phyloP scores from a whole-genome alignment of 2,797 vertebrate species.

The Champsocephalus gunnari region DNA sequence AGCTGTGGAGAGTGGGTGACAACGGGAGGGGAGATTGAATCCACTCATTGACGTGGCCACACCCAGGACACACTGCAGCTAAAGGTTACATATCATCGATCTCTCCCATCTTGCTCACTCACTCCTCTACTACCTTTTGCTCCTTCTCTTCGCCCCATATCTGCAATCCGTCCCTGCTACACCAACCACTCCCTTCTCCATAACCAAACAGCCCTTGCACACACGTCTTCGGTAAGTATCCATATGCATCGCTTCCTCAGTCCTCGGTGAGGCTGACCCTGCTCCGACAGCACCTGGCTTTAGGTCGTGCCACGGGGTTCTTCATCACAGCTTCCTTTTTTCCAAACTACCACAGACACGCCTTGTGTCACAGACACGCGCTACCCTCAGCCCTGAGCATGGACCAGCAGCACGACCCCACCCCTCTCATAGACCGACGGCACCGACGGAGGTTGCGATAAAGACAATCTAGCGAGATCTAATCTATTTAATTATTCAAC shows the following conservation, averaged over 20 bases:
- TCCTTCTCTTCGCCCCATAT: conserved; percentile 41
- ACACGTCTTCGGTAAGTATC: conserved; percentile 19
- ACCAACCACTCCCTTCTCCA: conserved; percentile 73
- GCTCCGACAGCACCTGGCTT: conserved; percentile 19
- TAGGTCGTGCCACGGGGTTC: not conserved
- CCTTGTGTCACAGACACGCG: conserved; percentile 58
- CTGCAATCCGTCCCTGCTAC: conserved; percentile 70
- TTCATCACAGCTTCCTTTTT: conserved; percentile 18
- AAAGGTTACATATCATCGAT: conserved; percentile 67
- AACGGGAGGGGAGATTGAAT: conserved; percentile 21
- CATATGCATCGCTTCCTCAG: conserved; percentile 1
- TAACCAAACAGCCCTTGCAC: conserved; percentile 42
- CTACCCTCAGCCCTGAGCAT: conserved; percentile 17
- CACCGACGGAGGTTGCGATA: conserved; percentile 35
- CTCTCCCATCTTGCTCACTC: conserved; percentile 41
- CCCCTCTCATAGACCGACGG: conserved; percentile 48
- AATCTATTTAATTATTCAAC: conserved; percentile 69
- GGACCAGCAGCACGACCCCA: conserved; percentile 43
- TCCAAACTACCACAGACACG: conserved; percentile 9
- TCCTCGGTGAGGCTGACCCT: conserved; percentile 2
- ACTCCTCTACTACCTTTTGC: conserved; percentile 51
- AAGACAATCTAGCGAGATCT: conserved; percentile 40
- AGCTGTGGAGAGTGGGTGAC: conserved; percentile 12
- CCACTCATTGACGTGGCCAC: conserved; percentile 40
- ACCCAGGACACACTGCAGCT: conserved; percentile 66